Evolutionary conservation across 2,888 invertebrate species (phyloP), one percentile per base, ranked within the genome.

Genomic region (Volucella bombylans): DNA sequence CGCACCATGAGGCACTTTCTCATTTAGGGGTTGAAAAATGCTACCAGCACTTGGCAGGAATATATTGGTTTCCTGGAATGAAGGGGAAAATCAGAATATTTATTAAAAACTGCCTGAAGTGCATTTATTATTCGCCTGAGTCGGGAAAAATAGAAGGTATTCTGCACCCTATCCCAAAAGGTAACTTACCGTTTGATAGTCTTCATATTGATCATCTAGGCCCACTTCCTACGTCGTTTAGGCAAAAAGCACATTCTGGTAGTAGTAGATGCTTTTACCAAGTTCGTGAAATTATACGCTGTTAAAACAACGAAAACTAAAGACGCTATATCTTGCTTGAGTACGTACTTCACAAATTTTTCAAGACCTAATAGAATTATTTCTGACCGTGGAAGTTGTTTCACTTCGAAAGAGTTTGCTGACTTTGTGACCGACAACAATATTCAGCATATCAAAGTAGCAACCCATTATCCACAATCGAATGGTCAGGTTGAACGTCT

Each of bases 391-490:
- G 77, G 47, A n/a, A 61, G 59, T 45, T 54, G 65, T 31, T 77
- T 77, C 14, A 77, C 69, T 15, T 69, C 77, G n/a, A 47, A 52
- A 54, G 68, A 87, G 45, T 76, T 68, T 52, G 11, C 31, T 15
- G 68, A 61, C 6, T 61, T 76, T 49, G 49, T 45, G 39, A 8
- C 14, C 11, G 52, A 45, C 31, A 68, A 67, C 9, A 55, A 73
- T 65, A 59, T 82, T 41, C 57, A 50, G 49, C 86, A 81, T 50
- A 43, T 82, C 50, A 71, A 76, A 23, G 43, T 78, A 12, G 79
- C 81, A 59, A 72, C 79, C 1, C 59, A 59, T 38, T 81, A 50
- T 12, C 67, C 50, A 43, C 50, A 76, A 45, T 64, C 76, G 0
- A 76, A 68, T 45, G 69, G 61, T 23, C 52, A 77, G 43, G 77